These are phyloP conservation scores for Alligator mississippiensis DNA, from an alignment of 2,113 vertebrate genomes.

Conservation along the genomic window DNA sequence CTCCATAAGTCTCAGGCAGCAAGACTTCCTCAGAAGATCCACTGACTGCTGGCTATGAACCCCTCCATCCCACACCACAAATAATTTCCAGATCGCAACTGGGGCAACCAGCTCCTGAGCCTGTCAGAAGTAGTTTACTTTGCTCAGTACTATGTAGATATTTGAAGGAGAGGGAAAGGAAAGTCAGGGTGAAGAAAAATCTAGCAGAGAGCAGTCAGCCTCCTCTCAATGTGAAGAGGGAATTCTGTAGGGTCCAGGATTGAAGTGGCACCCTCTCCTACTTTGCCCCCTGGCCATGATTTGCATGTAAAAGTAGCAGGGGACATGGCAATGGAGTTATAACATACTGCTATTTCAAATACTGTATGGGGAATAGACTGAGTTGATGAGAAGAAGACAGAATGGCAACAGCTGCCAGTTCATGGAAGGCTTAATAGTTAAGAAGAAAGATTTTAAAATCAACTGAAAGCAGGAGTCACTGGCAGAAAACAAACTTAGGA, in stretches of 20 bases:
- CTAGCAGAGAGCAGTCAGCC: not conserved
- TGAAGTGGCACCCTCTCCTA: not conserved
- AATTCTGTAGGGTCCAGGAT: not conserved
- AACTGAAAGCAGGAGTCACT: not conserved
- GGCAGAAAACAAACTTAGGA: not conserved
- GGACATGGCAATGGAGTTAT: no score
- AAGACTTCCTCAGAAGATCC: not conserved
- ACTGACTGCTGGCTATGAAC: not conserved
- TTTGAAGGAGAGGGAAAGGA: not conserved
- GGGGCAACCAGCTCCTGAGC: not conserved
- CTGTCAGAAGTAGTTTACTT: not conserved
- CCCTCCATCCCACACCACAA: not conserved
- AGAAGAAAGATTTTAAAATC: not conserved
- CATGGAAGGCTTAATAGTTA: not conserved
- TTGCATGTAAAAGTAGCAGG: no score
- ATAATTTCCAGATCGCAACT: not conserved
- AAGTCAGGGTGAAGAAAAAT: not conserved
- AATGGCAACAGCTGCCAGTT: not conserved
- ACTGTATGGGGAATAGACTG: no score
- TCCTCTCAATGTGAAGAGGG: not conserved
- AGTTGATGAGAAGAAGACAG: not conserved
- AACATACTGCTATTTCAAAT: no score
- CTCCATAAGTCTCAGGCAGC: not conserved
- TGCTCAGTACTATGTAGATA: not conserved
- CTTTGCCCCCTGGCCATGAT: no score